These are phyloP conservation scores for Hafferia zeledoni DNA, from an alignment of 2,797 vertebrate species.

Conservation along the genomic window DNA sequence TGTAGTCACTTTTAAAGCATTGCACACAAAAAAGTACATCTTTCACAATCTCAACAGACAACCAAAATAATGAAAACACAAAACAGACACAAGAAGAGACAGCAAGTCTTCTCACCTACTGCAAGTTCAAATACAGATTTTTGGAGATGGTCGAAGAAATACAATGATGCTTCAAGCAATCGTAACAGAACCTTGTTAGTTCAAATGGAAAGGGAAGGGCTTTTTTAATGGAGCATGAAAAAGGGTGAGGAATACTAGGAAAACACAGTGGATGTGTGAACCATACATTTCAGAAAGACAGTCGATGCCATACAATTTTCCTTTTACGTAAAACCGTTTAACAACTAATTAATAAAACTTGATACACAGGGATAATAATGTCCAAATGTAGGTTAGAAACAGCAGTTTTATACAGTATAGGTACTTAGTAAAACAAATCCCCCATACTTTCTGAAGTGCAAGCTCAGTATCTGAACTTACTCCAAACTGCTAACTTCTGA, in stretches of 20 bases:
- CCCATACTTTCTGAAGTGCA: background rate
- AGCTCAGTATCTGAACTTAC: background rate
- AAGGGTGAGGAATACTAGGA: background rate
- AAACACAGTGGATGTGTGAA: background rate
- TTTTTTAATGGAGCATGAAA: background rate
- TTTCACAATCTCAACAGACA: background rate
- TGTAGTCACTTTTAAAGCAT: background rate
- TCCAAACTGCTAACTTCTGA: background rate
- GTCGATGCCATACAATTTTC: background rate
- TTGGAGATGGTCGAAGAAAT: background rate
- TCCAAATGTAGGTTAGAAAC: background rate
- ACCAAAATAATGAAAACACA: background rate
- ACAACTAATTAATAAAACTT: background rate
- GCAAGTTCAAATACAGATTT: background rate
- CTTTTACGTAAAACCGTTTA: background rate
- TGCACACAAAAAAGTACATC: background rate
- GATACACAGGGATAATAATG: background rate
- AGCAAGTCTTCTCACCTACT: background rate
- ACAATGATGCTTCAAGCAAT: background rate
- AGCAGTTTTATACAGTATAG: background rate
- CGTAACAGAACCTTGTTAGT: background rate
- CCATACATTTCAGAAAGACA: background rate
- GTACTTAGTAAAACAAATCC: background rate
- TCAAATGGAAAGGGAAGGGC: background rate
- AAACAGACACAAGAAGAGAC: background rate